A percentile compares a stretch with the other conserved stretches of the same genome.
Evolutionary conservation across 2,888 invertebrate genomes (phyloP).

Genomic region (Thyatira batis): DNA sequence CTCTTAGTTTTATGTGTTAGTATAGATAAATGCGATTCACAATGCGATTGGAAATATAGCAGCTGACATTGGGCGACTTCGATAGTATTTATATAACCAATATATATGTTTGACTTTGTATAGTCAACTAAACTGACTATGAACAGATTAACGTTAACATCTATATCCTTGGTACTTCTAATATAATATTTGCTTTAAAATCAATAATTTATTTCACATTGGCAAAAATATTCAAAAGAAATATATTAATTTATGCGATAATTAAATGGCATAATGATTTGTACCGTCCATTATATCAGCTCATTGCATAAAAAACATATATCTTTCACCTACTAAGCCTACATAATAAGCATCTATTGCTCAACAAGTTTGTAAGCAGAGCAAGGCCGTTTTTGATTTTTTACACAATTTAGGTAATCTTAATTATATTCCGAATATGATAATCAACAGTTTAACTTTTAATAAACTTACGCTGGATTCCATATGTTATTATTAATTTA

Average conservation of each 20-base stretch:
- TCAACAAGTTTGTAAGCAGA: neutral
- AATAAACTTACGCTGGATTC: too few species aligned
- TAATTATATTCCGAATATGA: neutral
- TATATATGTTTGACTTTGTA: conserved; percentile 15
- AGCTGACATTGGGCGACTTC: conserved; percentile 28
- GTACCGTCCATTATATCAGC: neutral
- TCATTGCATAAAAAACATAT: neutral
- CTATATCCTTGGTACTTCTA: neutral
- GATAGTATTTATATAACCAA: conserved; percentile 21
- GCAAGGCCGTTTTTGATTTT: neutral
- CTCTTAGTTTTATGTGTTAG: too few species aligned
- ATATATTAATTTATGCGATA: neutral
- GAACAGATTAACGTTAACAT: conserved; percentile 6
- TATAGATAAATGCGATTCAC: neutral
- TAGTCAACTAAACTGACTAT: conserved; percentile 15
- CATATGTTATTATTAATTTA: too few species aligned
- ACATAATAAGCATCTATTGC: neutral
- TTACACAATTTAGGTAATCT: neutral
- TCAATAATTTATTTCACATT: too few species aligned
- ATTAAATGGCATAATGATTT: neutral
- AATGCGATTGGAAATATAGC: conserved; percentile 15
- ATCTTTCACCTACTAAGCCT: neutral
- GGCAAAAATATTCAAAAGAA: neutral
- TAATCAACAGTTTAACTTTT: neutral
- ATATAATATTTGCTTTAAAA: too few species aligned